Conservation (phyloP, 2,888 invertebrate species). For the Amphipoea oculea region DNA sequence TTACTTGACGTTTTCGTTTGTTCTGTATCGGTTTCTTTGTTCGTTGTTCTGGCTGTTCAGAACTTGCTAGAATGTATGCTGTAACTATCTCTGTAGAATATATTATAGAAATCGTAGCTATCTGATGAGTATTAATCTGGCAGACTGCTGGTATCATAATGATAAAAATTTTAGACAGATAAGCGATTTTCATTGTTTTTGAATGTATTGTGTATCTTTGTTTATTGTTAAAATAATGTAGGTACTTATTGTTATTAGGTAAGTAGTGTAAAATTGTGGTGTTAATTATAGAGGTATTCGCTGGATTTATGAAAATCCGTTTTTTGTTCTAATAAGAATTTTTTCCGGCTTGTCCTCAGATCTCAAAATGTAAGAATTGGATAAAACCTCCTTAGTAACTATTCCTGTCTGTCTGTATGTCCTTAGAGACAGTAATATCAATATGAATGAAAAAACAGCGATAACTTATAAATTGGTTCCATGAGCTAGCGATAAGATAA, state of each 20-base stretch:
- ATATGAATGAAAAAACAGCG: constrained; percentile 20
- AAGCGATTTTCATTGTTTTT: constrained; percentile 56
- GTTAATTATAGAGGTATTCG: neutral
- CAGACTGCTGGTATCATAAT: constrained; percentile 53
- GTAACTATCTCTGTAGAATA: constrained; percentile 55
- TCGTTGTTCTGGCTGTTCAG: constrained; percentile 42
- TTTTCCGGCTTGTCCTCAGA: neutral
- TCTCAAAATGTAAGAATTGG: neutral
- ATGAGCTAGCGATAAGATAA: constrained; percentile 39
- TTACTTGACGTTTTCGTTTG: constrained; percentile 26
- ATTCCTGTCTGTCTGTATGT: neutral
- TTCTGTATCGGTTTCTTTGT: constrained; percentile 50
- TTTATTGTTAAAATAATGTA: constrained; percentile 40
- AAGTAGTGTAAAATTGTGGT: constrained; percentile 38
- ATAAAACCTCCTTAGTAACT: neutral
- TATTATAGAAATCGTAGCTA: constrained; percentile 59
- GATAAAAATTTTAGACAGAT: constrained; percentile 55
- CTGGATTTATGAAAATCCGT: neutral
- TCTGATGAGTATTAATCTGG: constrained; percentile 64
- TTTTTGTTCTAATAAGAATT: neutral
- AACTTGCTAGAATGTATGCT: constrained; percentile 68
- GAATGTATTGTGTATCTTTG: constrained; percentile 57
- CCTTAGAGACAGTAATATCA: constrained; percentile 4
- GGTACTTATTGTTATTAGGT: constrained; percentile 41
- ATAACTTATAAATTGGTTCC: constrained; percentile 24